Evolutionary conservation across 2,113 vertebrate species (phyloP).

Genomic region (Gambusia affinis): DNA sequence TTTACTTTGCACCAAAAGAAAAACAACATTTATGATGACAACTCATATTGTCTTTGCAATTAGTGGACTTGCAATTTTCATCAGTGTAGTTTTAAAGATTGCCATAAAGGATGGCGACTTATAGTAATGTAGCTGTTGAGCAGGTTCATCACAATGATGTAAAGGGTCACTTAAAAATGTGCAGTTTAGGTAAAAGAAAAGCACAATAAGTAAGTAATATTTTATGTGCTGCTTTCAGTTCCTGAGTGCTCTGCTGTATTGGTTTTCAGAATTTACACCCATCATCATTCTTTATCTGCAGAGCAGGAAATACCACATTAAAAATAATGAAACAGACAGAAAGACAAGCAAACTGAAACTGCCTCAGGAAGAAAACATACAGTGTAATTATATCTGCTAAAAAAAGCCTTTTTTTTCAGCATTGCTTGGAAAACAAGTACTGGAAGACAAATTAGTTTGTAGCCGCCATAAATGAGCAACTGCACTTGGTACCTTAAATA

Average conservation of each 20-base stretch:
- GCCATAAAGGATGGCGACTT: neutral
- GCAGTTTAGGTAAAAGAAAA: slow-evolving; percentile 12
- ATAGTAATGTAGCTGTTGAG: neutral
- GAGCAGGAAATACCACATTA: slow-evolving; percentile 14
- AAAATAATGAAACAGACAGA: slow-evolving; percentile 10
- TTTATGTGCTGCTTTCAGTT: slow-evolving; percentile 16
- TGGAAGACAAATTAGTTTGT: neutral
- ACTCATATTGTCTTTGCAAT: slow-evolving; percentile 3
- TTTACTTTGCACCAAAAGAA: slow-evolving; percentile 31
- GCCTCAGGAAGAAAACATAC: slow-evolving; percentile 6
- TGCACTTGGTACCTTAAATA: neutral
- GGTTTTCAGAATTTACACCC: slow-evolving; percentile 7
- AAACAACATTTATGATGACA: slow-evolving; percentile 14
- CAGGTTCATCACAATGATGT: neutral
- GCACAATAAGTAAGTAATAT: neutral
- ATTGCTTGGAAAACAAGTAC: neutral
- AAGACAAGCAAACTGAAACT: slow-evolving; percentile 25
- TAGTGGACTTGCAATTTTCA: neutral
- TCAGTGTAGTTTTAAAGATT: neutral
- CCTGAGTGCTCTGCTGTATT: slow-evolving; percentile 13
- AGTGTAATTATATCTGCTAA: slow-evolving; percentile 4
- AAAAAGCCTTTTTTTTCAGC: neutral
- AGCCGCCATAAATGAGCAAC: neutral
- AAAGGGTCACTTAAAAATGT: neutral
- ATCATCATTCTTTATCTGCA: slow-evolving; percentile 21